Percentiles rank a stretch among this genome's conserved stretches.
These are phyloP conservation scores for Rhagophthalmus giganteus DNA, from an alignment of 2,888 invertebrate genomes.

Conservation along the genomic window DNA sequence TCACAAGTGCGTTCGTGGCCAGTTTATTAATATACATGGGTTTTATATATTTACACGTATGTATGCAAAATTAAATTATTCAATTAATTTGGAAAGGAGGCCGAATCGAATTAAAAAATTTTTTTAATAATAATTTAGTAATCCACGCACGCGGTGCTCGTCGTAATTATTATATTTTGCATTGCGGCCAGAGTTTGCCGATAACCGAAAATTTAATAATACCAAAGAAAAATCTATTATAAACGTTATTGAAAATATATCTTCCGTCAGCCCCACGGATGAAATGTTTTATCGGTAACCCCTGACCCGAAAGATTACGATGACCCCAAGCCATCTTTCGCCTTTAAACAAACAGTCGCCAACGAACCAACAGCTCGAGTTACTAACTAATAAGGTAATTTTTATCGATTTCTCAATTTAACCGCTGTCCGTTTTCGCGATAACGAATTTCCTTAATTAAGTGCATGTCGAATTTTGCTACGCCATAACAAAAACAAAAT, in stretches of 20 bases:
- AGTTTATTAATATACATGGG: conserved; percentile 18
- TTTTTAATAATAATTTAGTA: too few species aligned
- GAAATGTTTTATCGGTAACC: conserved; percentile 39
- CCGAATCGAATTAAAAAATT: background rate
- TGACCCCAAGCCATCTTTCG: conserved; percentile 42
- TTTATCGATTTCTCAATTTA: too few species aligned
- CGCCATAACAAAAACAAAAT: too few species aligned
- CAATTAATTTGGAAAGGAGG: background rate
- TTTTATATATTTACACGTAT: conserved; percentile 15
- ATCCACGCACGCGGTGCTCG: too few species aligned
- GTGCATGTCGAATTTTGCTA: too few species aligned
- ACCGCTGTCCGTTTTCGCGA: too few species aligned
- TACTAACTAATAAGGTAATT: conserved; percentile 32
- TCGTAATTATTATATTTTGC: too few species aligned
- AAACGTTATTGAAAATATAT: too few species aligned
- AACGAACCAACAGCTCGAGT: conserved; percentile 32
- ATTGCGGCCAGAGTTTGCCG: too few species aligned
- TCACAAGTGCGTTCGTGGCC: conserved; percentile 39
- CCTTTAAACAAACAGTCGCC: conserved; percentile 40
- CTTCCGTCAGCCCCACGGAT: conserved; percentile 26
- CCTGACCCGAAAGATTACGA: conserved; percentile 38
- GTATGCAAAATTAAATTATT: background rate
- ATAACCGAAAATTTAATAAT: too few species aligned
- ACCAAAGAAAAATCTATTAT: too few species aligned
- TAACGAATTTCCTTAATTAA: too few species aligned